These are phyloP conservation scores for Palythoa caribaeorum DNA, from an alignment of 92 coral and sea anemone species.

Conservation along the genomic window DNA sequence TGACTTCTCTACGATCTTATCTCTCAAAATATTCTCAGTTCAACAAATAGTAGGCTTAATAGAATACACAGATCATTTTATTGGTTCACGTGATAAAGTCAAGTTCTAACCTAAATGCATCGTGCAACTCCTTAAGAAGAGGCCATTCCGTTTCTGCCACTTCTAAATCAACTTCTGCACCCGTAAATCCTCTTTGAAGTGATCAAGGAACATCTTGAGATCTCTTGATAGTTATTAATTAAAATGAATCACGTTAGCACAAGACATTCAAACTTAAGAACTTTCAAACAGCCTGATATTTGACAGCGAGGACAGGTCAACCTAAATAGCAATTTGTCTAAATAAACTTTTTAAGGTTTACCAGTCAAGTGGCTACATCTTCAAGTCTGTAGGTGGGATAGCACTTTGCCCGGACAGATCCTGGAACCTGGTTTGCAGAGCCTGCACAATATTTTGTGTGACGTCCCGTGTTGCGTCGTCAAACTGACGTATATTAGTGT, in stretches of 20 bases:
- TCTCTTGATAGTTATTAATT: slow-evolving; percentile 1
- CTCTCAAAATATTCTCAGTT: no score
- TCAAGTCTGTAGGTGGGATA: neutral
- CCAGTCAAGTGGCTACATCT: slow-evolving; percentile 12
- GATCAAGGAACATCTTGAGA: slow-evolving; percentile 32
- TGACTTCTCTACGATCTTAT: no score
- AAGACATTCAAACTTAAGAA: neutral
- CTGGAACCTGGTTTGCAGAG: neutral
- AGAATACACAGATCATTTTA: neutral
- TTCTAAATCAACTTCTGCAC: slow-evolving; percentile 35
- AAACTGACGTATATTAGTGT: neutral
- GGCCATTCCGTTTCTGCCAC: slow-evolving; percentile 45
- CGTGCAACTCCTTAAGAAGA: slow-evolving; percentile 45
- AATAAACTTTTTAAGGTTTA: neutral
- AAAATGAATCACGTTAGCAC: neutral
- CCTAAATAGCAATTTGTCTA: neutral
- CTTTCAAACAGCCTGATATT: neutral
- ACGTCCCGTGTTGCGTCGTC: neutral
- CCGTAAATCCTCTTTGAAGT: slow-evolving; percentile 33
- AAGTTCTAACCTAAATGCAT: slow-evolving; percentile 11
- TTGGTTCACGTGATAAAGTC: neutral
- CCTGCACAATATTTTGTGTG: neutral
- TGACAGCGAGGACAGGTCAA: neutral
- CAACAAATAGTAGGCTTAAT: no score
- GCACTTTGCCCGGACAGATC: slow-evolving; percentile 11